Base-by-base conservation (phyloP, 2,888 invertebrate genomes). In the Oligia fasciuncula region DNA sequence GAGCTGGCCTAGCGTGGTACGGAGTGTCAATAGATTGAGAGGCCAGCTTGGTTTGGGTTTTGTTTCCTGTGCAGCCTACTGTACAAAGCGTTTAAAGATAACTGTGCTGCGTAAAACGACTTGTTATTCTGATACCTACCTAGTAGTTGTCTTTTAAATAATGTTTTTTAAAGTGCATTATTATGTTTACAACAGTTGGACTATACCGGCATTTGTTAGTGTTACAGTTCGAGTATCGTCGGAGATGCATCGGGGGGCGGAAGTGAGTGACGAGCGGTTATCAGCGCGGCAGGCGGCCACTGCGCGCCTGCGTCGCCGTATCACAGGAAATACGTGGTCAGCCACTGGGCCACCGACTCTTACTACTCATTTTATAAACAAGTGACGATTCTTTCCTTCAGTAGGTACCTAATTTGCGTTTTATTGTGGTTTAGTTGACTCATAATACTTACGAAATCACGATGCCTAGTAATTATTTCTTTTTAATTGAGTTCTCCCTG, bases 301-400 rank as follows among this genome's bases (percentile, higher is more conserved):
- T 54, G 80, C 73, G 65, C 79, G 72, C 66, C 63, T 65, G 72
- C 51, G 65, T 49, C 73, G 62, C 75, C 67, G 87, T 95, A 94
- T 95, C 96, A 88, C 95, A 95, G 96, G 96, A 96, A 94, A 90
- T 90, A 71, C 19, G 87, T 92, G 94, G 93, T 93, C 93, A 92
- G 88, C 57, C 73, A 79, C 83, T 80, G 68, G 87, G 85, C 91
- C 89, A 89, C 88, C 84, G 88, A 84, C 90, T 86, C 89, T 91
- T 90, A 90, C 89, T 89, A 89, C 90, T 88, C 90, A 90, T 90
- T 87, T 83, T 81, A 85, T 87, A 89, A 90, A 90, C 90, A 91
- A 89, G 84, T 85, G 80, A 74, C 76, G 73, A 80, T 79, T 80
- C 84, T 80, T 85, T 86, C 76, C 76, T 82, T 85, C 90, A 90